Evolutionary conservation across 2,797 vertebrate species (phyloP).

Genomic region (Clarias platycephalus): DNA sequence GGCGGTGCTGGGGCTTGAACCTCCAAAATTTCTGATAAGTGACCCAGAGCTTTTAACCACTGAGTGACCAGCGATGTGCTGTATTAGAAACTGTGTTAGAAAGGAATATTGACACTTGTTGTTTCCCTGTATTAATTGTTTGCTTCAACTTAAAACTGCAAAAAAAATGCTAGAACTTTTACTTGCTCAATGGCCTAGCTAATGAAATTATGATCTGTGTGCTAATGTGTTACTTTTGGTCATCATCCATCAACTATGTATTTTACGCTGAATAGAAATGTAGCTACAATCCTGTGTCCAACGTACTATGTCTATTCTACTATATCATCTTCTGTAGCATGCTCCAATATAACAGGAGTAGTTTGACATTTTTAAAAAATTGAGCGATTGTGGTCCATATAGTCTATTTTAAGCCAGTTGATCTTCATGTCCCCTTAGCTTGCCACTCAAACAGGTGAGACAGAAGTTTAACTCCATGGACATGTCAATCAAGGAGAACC

Average conservation of each 20-base stretch:
- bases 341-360: neutral
- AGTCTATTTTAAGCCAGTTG: neutral
- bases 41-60: neutral
- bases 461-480: slow-evolving; percentile 98
- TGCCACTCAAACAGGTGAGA: slow-evolving; percentile 92
- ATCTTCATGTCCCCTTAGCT: slow-evolving; percentile 65
- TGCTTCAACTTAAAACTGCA: neutral
- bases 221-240: neutral
- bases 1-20: neutral
- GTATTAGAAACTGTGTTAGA: neutral
- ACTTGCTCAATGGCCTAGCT: neutral
- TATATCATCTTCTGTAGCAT: neutral
- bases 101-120: neutral
- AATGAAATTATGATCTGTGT: neutral
- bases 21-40: neutral
- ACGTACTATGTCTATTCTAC: neutral
- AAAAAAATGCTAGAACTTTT: neutral
- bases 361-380: neutral
- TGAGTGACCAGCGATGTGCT: neutral
- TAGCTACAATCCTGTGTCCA: neutral
- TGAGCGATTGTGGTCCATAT: neutral
- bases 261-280: neutral
- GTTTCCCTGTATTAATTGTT: neutral
- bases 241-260: neutral
- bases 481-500: slow-evolving; percentile 91